phyloP scores from a whole-genome alignment of 2,113 vertebrate species.

The Onychorhynchus coronatus region DNA sequence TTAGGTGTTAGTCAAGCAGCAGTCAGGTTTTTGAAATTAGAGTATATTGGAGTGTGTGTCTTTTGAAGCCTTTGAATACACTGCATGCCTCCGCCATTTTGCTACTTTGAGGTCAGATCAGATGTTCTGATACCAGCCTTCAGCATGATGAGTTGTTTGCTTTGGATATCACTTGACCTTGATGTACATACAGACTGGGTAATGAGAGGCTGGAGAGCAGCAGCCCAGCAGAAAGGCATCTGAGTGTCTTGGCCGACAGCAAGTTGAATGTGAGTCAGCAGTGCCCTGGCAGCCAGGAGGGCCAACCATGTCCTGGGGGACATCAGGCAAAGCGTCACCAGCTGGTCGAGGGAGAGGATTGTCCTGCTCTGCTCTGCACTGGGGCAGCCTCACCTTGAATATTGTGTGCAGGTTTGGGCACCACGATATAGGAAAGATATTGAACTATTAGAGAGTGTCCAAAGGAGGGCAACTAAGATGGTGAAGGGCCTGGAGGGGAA shows the following conservation, averaged over 20 bases:
- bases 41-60: not conserved
- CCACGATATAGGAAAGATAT: not conserved
- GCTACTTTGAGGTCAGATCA: not conserved
- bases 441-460: not conserved
- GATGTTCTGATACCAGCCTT: not conserved
- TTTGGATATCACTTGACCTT: not conserved
- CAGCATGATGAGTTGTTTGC: not conserved
- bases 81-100: not conserved
- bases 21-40: not conserved
- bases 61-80: not conserved
- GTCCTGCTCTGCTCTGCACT: not conserved
- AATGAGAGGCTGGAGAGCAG: not conserved
- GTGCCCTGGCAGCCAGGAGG: not conserved
- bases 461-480: rapidly evolving
- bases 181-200: not conserved
- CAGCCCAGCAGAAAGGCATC: not conserved
- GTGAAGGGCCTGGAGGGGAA: not conserved
- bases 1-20: not conserved
- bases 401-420: not conserved
- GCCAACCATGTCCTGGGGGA: not conserved
- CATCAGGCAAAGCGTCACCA: not conserved
- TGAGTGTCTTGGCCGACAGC: not conserved
- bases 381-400: rapidly evolving
- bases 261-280: not conserved
- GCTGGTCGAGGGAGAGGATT: not conserved